Percentiles rank a stretch among this genome's conserved stretches.
These are phyloP conservation scores for Hyperoplus immaculatus DNA, from an alignment of 2,797 vertebrate species.

Conservation along the genomic window DNA sequence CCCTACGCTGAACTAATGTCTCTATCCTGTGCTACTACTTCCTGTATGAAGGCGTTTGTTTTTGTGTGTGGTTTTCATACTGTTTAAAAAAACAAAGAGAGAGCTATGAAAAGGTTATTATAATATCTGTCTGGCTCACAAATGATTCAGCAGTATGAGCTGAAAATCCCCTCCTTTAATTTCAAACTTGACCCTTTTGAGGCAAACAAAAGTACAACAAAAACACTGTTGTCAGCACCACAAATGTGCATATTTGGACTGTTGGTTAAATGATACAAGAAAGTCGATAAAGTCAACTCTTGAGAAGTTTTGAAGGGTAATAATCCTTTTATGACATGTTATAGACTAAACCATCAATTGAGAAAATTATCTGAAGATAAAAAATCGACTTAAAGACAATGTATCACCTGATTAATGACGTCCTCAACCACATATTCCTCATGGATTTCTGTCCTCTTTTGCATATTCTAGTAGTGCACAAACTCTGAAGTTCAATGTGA, in stretches of 20 bases:
- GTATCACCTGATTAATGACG: background rate
- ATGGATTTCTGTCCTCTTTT: no score
- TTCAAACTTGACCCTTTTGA: background rate
- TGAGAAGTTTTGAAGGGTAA: no score
- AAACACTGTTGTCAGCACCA: background rate
- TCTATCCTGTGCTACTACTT: background rate
- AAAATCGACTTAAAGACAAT: background rate
- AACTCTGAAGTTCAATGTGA: background rate
- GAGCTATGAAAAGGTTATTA: background rate
- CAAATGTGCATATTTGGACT: background rate
- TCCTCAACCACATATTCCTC: background rate
- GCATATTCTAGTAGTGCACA: no score
- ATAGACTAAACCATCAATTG: background rate
- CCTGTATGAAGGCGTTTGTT: constrained; percentile 4
- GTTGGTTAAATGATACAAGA: background rate
- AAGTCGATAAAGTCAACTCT: background rate
- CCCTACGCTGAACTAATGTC: background rate
- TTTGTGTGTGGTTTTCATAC: background rate
- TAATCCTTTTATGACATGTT: background rate
- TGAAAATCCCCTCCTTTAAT: background rate
- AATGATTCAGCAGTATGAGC: no score
- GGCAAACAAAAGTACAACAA: background rate
- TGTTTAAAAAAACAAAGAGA: no score
- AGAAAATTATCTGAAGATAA: background rate
- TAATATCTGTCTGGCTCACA: background rate